Evolutionary conservation across 2,888 invertebrate species (phyloP).

Genomic region (Aelia acuminata): DNA sequence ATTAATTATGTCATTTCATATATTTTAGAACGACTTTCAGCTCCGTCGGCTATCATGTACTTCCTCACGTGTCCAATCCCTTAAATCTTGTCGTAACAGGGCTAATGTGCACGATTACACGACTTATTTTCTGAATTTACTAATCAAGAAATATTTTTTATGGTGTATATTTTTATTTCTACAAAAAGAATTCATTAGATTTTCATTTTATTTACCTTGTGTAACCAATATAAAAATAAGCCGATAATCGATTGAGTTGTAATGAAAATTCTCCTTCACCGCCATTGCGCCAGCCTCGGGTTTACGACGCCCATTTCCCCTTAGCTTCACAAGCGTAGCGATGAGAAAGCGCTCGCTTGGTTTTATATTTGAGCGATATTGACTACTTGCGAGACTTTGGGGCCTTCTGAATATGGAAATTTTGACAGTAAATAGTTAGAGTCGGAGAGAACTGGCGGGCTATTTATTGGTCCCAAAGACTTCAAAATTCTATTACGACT

Average conservation of each 20-base stretch:
- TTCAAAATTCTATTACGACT: slow-evolving; percentile 8
- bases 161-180: neutral
- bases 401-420: neutral
- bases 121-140: too few relatives aligned
- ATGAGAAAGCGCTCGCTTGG: neutral
- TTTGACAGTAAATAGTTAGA: neutral
- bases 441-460: neutral
- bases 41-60: too few relatives aligned
- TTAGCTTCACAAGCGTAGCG: neutral
- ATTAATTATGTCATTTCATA: too few relatives aligned
- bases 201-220: neutral
- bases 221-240: neutral
- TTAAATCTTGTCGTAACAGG: too few relatives aligned
- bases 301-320: neutral
- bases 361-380: slow-evolving; percentile 15
- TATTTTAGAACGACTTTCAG: too few relatives aligned
- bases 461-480: neutral
- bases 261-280: neutral
- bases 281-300: neutral
- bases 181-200: neutral
- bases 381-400: neutral
- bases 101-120: too few relatives aligned
- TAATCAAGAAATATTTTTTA: too few relatives aligned
- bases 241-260: neutral
- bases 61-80: too few relatives aligned